Evolutionary conservation across 2,888 invertebrate genomes (phyloP), one percentile per base, ranked within the genome.

Genomic region (Brenthis hecate): DNA sequence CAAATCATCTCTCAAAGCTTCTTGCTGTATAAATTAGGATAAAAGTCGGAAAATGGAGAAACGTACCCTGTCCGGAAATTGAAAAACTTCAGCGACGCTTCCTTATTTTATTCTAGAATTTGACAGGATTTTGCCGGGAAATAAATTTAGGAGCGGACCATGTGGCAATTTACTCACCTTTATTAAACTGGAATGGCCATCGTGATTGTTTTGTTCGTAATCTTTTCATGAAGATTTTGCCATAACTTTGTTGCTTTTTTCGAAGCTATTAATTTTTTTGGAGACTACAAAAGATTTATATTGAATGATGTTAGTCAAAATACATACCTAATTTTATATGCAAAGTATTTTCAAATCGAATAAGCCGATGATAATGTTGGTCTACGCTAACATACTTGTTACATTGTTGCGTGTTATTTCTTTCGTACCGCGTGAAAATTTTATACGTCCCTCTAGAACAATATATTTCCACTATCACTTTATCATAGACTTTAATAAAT

Each of bases 41-140:
- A 83, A 77, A 85, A 84, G 85, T 84, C 78, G 81, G 83, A 80
- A 88, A 86, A 89, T 88, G 87, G 86, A 83, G 85, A 86, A 89
- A 86, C 85, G 85, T 85, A 81, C 84, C 81, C 80, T 80, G 85
- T 80, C 86, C 89, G 91, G 92, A 91, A 91, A 92, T 91, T 91
- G 91, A 90, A 91, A 92, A 92, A 91, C 86, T 92, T 91, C 84
- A 86, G 78, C 80, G 80, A 76, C 75, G 74, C 75, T 74, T 76
- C 80, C 80, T 80, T 81, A 81, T 83, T 87, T 87, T 86, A 84
- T 85, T 85, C 82, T 85, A 85, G 82, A 85, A 85, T 84, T 88
- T 87, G 85, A 84, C 85, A 84, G 80, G 80, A 81, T 83, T 77
- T 79, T 79, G 75, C 73, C 69, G 69, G 78, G 78, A 81, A 81